phyloP scores from a whole-genome alignment of 2,888 invertebrate species.

The Ptychoptera albimana region DNA sequence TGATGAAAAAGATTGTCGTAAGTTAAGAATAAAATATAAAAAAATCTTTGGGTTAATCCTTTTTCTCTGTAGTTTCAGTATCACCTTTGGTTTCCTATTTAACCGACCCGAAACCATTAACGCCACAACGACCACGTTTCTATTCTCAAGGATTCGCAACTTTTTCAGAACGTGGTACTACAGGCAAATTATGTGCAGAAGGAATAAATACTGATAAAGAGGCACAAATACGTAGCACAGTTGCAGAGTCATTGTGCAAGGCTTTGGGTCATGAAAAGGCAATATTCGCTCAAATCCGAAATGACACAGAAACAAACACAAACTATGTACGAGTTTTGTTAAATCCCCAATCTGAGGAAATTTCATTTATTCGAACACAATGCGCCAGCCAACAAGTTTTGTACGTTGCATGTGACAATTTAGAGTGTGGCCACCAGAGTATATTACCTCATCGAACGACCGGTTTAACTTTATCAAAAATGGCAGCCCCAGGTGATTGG shows the following conservation, averaged over 20 bases:
- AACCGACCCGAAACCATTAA: constrained; percentile 43
- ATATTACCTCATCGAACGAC: constrained; percentile 29
- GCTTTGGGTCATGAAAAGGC: constrained; percentile 57
- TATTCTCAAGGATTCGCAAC: constrained; percentile 65
- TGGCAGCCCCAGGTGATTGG: constrained; percentile 72
- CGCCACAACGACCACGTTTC: constrained; percentile 53
- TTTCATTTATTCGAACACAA: constrained; percentile 60
- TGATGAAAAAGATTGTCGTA: constrained; percentile 74
- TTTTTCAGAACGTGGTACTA: constrained; percentile 67
- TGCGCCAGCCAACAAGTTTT: constrained; percentile 65
- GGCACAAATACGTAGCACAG: constrained; percentile 36
- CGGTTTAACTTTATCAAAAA: constrained; percentile 41
- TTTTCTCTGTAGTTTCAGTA: constrained; percentile 46
- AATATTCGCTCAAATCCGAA: constrained; percentile 46
- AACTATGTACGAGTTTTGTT: constrained; percentile 72
- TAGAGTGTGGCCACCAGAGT: constrained; percentile 57
- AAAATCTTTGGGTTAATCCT: constrained; percentile 4
- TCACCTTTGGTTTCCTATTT: constrained; percentile 50
- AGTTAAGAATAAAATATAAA: constrained; percentile 27
- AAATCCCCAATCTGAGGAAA: constrained; percentile 55
- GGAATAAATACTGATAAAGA: constrained; percentile 49
- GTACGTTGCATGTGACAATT: constrained; percentile 59
- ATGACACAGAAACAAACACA: constrained; percentile 39
- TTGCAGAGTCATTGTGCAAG: constrained; percentile 63
- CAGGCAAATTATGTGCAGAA: constrained; percentile 68